These are phyloP conservation scores for Muscicapa striata DNA, from an alignment of 2,797 vertebrate species.

Conservation along the genomic window DNA sequence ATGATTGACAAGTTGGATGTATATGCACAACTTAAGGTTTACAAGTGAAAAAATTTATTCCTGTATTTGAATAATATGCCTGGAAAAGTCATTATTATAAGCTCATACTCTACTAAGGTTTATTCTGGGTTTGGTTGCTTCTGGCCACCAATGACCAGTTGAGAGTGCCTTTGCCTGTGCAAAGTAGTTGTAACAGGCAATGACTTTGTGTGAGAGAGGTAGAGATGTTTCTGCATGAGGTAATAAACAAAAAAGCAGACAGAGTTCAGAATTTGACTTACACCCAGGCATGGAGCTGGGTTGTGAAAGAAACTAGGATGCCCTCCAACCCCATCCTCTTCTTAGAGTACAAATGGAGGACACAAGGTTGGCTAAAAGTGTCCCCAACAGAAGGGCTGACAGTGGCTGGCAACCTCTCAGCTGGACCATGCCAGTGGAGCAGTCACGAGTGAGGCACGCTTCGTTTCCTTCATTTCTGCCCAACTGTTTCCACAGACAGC, in stretches of 20 bases:
- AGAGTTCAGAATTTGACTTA: neutral
- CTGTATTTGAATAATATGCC: neutral
- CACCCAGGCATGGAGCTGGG: neutral
- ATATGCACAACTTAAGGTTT: neutral
- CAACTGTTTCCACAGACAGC: neutral
- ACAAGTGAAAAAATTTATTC: neutral
- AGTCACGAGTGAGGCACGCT: neutral
- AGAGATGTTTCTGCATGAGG: neutral
- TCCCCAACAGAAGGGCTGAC: constrained; percentile 21
- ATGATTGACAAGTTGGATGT: neutral
- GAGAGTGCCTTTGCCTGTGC: neutral
- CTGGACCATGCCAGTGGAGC: neutral
- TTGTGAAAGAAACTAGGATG: neutral
- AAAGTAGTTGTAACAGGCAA: neutral
- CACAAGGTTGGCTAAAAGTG: neutral
- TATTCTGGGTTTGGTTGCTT: neutral
- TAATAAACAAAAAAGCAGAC: neutral
- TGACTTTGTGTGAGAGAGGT: neutral
- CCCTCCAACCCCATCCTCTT: neutral
- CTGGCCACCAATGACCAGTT: neutral
- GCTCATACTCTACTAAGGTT: neutral
- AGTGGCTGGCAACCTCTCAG: neutral
- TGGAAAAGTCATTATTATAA: neutral
- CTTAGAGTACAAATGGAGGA: neutral
- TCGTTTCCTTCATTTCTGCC: constrained; percentile 23